phyloP scores from a whole-genome alignment of 1,140 invertebrate species.

The Drosophila sucinea region DNA sequence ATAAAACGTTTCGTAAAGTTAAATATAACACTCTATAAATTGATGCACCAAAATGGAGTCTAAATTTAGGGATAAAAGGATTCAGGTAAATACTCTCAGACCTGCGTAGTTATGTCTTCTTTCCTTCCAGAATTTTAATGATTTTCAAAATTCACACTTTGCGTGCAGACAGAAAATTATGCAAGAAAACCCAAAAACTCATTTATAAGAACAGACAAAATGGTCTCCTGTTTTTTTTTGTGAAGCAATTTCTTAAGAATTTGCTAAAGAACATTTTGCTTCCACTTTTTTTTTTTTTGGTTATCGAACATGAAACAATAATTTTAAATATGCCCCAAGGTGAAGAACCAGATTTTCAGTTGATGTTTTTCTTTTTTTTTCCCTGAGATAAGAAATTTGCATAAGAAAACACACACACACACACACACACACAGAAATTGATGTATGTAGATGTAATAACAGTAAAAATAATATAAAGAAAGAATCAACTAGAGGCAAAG shows the following conservation, averaged over 20 bases:
- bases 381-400: constrained; percentile 45
- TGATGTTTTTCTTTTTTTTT: constrained; percentile 13
- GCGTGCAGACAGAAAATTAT: constrained; percentile 13
- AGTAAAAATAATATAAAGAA: constrained; percentile 67
- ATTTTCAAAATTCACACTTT: constrained; percentile 29
- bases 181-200: constrained; percentile 10
- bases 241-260: constrained; percentile 26
- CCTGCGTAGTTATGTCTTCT: too few relatives aligned
- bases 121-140: too few relatives aligned
- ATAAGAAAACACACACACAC: constrained; percentile 40
- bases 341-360: constrained; percentile 14
- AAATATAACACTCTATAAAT: too few relatives aligned
- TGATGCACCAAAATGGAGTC: too few relatives aligned
- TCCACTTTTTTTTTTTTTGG: neutral
- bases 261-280: constrained; percentile 4
- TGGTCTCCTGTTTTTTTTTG: constrained; percentile 31
- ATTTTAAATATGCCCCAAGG: constrained; percentile 11
- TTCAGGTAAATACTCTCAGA: too few relatives aligned
- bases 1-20: too few relatives aligned
- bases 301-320: neutral
- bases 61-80: too few relatives aligned
- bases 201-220: constrained; percentile 18
- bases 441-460: constrained; percentile 56
- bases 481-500: constrained; percentile 40
- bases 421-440: constrained; percentile 16